A percentile compares a stretch with the other conserved stretches of the same genome.
phyloP scores from a whole-genome alignment of 1,140 invertebrate genomes.

The Ruditapes philippinarum region DNA sequence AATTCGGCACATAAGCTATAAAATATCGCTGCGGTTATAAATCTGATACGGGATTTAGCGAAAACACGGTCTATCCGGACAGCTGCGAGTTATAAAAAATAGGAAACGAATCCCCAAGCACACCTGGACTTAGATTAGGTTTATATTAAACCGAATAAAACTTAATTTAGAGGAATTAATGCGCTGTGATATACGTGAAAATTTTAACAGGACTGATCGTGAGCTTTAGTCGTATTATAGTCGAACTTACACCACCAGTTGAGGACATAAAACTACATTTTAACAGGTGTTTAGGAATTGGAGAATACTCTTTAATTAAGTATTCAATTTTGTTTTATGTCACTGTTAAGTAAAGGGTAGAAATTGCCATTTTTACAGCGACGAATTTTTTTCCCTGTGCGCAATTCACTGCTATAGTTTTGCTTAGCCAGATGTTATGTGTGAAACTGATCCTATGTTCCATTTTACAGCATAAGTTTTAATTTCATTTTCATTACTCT shows the following conservation, averaged over 20 bases:
- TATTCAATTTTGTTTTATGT: constrained; percentile 41
- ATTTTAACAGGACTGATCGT: constrained; percentile 33
- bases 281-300: constrained; percentile 45
- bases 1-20: constrained; percentile 9
- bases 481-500: too few relatives aligned
- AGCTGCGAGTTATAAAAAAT: constrained; percentile 45
- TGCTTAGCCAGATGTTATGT: too few relatives aligned
- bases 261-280: constrained; percentile 26
- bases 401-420: too few relatives aligned
- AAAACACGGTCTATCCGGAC: background rate
- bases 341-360: constrained; percentile 40
- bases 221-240: background rate
- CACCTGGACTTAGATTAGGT: constrained; percentile 57
- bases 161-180: constrained; percentile 58
- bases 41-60: constrained; percentile 16
- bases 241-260: background rate
- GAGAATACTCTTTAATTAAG: constrained; percentile 18
- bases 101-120: constrained; percentile 8
- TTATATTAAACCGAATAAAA: constrained; percentile 62
- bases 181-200: constrained; percentile 44
- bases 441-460: too few relatives aligned
- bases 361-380: background rate
- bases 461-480: too few relatives aligned
- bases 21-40: constrained; percentile 23
- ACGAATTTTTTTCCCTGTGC: too few relatives aligned